These are phyloP conservation scores for Cosmopolites sordidus DNA, from an alignment of 2,888 invertebrate genomes.

Conservation along the genomic window DNA sequence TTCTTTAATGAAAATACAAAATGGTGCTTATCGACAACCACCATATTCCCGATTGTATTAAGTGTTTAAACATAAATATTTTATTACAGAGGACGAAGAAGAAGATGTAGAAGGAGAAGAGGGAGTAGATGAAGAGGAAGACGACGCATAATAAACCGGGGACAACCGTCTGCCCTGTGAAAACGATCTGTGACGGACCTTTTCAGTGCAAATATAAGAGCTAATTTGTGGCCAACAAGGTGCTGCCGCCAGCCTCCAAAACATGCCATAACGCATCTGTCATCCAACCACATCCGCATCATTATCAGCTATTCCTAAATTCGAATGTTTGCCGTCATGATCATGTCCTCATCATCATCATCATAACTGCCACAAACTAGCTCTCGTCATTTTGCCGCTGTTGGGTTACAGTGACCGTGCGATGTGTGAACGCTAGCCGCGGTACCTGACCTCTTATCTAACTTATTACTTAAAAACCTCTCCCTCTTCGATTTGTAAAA, in stretches of 20 bases:
- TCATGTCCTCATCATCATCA: constrained; percentile 19
- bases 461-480: constrained; percentile 45
- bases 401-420: constrained; percentile 39
- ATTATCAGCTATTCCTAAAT: constrained; percentile 8
- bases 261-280: constrained; percentile 15
- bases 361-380: constrained; percentile 38
- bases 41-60: no score
- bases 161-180: constrained; percentile 36
- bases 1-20: no score
- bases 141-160: constrained; percentile 48
- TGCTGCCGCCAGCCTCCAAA: constrained; percentile 9
- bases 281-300: constrained; percentile 24
- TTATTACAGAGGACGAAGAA: constrained; percentile 45
- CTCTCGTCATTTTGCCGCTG: constrained; percentile 38
- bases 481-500: constrained; percentile 49
- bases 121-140: constrained; percentile 47
- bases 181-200: constrained; percentile 30
- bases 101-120: constrained; percentile 48
- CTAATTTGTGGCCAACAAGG: constrained; percentile 28
- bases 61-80: no score
- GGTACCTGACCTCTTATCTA: constrained; percentile 43
- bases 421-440: constrained; percentile 39
- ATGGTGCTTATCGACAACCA: no score
- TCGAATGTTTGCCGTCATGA: constrained; percentile 5
- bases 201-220: constrained; percentile 28